Percentiles rank a stretch among this genome's conserved stretches.
Evolutionary conservation across 2,113 vertebrate species (phyloP).

Genomic region (Elgaria multicarinata): DNA sequence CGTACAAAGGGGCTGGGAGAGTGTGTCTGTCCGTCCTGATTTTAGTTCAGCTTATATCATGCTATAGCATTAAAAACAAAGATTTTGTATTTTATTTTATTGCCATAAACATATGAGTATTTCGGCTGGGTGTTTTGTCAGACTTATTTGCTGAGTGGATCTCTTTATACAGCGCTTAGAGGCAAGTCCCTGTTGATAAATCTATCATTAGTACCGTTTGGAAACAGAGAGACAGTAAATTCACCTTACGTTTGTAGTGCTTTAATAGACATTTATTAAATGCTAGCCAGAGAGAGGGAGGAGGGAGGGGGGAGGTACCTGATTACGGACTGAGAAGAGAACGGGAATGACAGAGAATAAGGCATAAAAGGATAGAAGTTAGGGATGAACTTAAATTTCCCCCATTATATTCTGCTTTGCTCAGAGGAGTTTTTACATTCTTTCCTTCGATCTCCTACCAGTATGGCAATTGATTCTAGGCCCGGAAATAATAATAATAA

Average conservation of each 20-base stretch:
- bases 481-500: no score
- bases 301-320: slow-evolving; percentile 83
- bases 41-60: slow-evolving; percentile 42
- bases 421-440: background rate
- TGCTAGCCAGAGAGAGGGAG: slow-evolving; percentile 85
- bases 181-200: slow-evolving; percentile 85
- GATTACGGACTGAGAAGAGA: slow-evolving; percentile 77
- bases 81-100: background rate
- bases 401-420: background rate
- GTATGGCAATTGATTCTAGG: no score
- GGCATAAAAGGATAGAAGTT: slow-evolving; percentile 46
- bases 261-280: slow-evolving; percentile 92
- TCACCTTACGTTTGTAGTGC: slow-evolving; percentile 86
- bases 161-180: slow-evolving; percentile 77
- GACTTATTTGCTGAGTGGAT: slow-evolving; percentile 80
- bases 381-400: slow-evolving; percentile 33
- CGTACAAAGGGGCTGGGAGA: no score
- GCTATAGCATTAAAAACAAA: slow-evolving; percentile 59
- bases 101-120: slow-evolving; percentile 72
- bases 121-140: slow-evolving; percentile 71
- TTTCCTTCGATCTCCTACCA: background rate
- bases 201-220: slow-evolving; percentile 83
- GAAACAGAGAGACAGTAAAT: slow-evolving; percentile 85
- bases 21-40: background rate
- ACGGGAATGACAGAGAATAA: background rate